Conservation (phyloP, 2,888 invertebrate species). For the Bellardia pandia region DNA sequence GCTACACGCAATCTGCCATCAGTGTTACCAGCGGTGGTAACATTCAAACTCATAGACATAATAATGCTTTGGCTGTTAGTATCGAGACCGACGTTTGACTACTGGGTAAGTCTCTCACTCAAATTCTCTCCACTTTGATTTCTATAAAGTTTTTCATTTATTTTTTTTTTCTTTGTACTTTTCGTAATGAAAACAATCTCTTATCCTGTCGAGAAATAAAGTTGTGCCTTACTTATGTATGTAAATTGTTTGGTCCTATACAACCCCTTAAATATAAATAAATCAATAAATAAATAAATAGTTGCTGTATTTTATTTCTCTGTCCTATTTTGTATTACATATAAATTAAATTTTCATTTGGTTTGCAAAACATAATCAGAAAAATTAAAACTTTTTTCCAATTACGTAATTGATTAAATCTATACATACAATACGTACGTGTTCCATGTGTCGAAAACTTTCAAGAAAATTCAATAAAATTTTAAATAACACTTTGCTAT, state of each 20-base stretch:
- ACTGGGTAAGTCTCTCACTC: slow-evolving; percentile 87
- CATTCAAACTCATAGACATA: slow-evolving; percentile 91
- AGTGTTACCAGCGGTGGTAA: slow-evolving; percentile 83
- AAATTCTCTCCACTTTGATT: slow-evolving; percentile 15
- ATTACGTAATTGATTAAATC: not conserved
- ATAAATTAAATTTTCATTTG: not conserved
- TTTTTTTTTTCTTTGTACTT: slow-evolving; percentile 23
- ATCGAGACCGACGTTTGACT: slow-evolving; percentile 98
- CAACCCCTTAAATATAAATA: not conserved
- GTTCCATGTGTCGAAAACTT: not conserved
- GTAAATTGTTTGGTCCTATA: slow-evolving; percentile 9
- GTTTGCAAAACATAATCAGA: not conserved
- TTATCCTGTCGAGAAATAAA: slow-evolving; percentile 68
- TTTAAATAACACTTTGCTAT: too few relatives aligned
- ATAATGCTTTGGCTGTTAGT: slow-evolving; percentile 93
- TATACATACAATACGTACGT: not conserved
- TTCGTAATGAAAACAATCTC: slow-evolving; percentile 61
- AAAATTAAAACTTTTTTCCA: not conserved
- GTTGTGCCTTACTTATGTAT: slow-evolving; percentile 31
- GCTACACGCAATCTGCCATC: slow-evolving; percentile 80
- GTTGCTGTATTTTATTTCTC: not conserved
- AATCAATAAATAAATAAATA: not conserved
- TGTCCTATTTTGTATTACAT: not conserved
- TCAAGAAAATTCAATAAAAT: too few relatives aligned
- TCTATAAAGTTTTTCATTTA: slow-evolving; percentile 16